phyloP scores from a whole-genome alignment of 2,113 vertebrate genomes.

The Coreoperca whiteheadi region DNA sequence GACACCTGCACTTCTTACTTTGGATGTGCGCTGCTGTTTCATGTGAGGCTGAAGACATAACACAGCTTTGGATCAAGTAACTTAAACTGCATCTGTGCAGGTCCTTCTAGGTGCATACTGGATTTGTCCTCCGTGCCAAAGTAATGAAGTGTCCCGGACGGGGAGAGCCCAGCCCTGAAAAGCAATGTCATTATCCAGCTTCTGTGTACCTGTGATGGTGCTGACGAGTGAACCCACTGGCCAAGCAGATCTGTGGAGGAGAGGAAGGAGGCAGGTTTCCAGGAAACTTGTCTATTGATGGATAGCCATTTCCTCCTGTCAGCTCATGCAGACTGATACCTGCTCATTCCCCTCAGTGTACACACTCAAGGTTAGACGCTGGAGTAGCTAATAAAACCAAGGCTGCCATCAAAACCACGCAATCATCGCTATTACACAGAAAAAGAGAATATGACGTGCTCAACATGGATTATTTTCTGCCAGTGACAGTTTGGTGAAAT shows the following conservation, averaged over 20 bases:
- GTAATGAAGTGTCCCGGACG: slow-evolving; percentile 72
- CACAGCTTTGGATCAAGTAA: slow-evolving; percentile 25
- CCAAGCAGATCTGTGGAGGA: slow-evolving; percentile 58
- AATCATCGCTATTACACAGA: not conserved
- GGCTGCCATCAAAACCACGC: slow-evolving; percentile 28
- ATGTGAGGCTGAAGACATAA: slow-evolving; percentile 54
- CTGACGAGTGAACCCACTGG: slow-evolving; percentile 60
- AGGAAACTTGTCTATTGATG: slow-evolving; percentile 59
- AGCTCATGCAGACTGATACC: slow-evolving; percentile 55
- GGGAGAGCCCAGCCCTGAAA: slow-evolving; percentile 71
- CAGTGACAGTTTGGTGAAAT: slow-evolving; percentile 29
- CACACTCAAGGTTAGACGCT: slow-evolving; percentile 46
- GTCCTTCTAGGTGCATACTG: slow-evolving; percentile 22
- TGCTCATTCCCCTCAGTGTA: slow-evolving; percentile 43
- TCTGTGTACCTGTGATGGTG: slow-evolving; percentile 64
- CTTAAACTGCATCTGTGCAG: slow-evolving; percentile 19
- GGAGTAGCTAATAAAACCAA: slow-evolving; percentile 18
- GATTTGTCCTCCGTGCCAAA: slow-evolving; percentile 62
- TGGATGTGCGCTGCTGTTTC: slow-evolving; percentile 28
- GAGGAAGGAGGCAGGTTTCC: slow-evolving; percentile 63
- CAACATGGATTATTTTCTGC: slow-evolving; percentile 39
- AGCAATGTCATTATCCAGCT: slow-evolving; percentile 68
- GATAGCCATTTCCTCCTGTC: slow-evolving; percentile 47
- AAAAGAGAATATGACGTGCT: slow-evolving; percentile 27
- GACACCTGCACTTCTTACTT: slow-evolving; percentile 34